These are phyloP conservation scores for Rhinatrema bivittatum DNA, from an alignment of 2,797 vertebrate species.

Conservation along the genomic window DNA sequence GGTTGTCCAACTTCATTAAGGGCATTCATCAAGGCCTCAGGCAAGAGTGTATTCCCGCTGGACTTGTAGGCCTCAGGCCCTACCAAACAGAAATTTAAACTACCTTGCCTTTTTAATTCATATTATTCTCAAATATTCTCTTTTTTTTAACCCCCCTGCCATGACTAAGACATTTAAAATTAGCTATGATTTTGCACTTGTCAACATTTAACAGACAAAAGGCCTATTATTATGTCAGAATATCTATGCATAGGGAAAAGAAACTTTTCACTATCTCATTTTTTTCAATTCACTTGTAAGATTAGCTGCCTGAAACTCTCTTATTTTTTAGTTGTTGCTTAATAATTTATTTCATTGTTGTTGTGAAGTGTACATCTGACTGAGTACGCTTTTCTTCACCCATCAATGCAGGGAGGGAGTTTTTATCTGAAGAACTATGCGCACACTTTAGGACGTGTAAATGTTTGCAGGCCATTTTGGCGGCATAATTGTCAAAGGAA, in stretches of 20 bases:
- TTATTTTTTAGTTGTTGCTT: not conserved
- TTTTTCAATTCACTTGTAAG: not conserved
- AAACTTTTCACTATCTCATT: not conserved
- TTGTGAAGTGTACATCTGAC: not conserved
- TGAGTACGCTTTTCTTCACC: slow-evolving; percentile 1
- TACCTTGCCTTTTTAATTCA: slow-evolving; percentile 67
- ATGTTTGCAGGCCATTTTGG: too few relatives aligned
- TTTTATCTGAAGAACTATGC: too few relatives aligned
- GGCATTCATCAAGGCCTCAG: slow-evolving; percentile 85
- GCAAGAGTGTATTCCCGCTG: slow-evolving; percentile 72
- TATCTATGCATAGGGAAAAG: slow-evolving; percentile 13
- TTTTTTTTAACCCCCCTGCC: slow-evolving; percentile 41
- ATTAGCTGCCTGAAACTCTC: too few relatives aligned
- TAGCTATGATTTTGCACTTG: slow-evolving; percentile 26
- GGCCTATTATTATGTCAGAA: slow-evolving; percentile 29
- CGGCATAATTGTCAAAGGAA: too few relatives aligned
- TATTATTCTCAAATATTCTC: slow-evolving; percentile 60
- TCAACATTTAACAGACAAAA: slow-evolving; percentile 31
- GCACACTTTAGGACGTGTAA: too few relatives aligned
- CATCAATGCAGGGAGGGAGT: too few relatives aligned
- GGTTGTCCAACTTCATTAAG: slow-evolving; percentile 98
- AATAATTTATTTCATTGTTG: fast-evolving
- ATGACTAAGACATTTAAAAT: slow-evolving; percentile 47
- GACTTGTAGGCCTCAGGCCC: slow-evolving; percentile 71
- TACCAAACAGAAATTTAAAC: slow-evolving; percentile 72